Base-by-base conservation (phyloP, 2,797 vertebrate genomes). In the Choloepus didactylus region DNA sequence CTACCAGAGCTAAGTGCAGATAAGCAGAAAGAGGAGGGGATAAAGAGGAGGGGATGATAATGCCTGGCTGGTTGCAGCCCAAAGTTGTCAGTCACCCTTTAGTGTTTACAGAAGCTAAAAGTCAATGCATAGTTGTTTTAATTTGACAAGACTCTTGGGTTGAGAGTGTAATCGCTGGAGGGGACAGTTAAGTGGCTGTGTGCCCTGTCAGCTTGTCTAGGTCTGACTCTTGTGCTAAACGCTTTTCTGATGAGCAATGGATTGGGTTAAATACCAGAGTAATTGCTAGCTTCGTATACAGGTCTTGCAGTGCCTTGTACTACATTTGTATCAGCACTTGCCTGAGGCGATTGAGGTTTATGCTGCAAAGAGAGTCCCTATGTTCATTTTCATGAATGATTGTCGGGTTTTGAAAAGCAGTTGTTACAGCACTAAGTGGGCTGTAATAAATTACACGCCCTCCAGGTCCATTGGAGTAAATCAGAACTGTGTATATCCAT, bases 251-350 rank as follows among this genome's bases (percentile, higher is more conserved):
- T 98, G 98, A 98, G 98, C 98, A 93, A 98, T 99, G 98, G 99
- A 99, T 98, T 98, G 98, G 98, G 98, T 99, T 99, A 99, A 99
- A 99, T 99, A 99, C 98, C 97, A 82, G 98, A 97, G 96, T 99
- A 99, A 99, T 99, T 99, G 99, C 98, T 98, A 97, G 98, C 98
- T 98, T 96, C 98, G 97, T 98, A 98, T 97, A 98, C 97, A 97
- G 92, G 98, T 98, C 98, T 97, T 96, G 98, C 99, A 98, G 98
- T 98, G 98, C 99, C 99, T 98, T 99, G 99, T 99, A 99, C 98
- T 98, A 99, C 99, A 99, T 98, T 98, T 98, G 98, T 98, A 99
- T 99, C 99, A 99, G 98, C 98, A 98, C 97, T 97, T 98, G 99
- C 99, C 99, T 97, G 98, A 98, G 99, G 99, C 99, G 98, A 96